phyloP scores from a whole-genome alignment of 2,888 invertebrate genomes.

The Beris chalybata region DNA sequence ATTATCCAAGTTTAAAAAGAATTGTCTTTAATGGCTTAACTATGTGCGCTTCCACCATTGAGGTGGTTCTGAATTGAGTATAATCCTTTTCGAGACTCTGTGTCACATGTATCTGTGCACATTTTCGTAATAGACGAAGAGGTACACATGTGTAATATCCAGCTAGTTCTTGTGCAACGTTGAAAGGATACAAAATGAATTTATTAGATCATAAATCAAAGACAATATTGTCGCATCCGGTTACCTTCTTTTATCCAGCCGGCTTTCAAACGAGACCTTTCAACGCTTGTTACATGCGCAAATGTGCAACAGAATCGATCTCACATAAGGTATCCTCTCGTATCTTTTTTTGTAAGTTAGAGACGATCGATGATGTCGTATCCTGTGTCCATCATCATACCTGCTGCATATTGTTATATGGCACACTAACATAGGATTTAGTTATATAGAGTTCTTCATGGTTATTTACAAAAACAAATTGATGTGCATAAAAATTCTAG shows the following conservation, averaged over 20 bases:
- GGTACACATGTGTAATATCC: constrained; percentile 3
- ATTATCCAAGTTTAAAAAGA: too few species aligned
- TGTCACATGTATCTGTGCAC: not conserved
- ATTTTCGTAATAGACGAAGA: not conserved
- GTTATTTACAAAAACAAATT: constrained; percentile 7
- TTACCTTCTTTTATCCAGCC: constrained; percentile 39
- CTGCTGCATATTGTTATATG: not conserved
- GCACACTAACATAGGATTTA: too few species aligned
- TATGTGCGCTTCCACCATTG: too few species aligned
- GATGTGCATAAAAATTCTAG: constrained; percentile 23
- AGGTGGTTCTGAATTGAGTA: not conserved
- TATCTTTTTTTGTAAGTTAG: constrained; percentile 6
- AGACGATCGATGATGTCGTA: constrained; percentile 28
- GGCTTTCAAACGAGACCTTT: not conserved
- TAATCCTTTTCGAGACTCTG: not conserved
- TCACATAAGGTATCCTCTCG: constrained; percentile 21
- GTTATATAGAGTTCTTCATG: not conserved
- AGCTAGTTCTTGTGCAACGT: constrained; percentile 19
- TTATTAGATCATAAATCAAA: constrained; percentile 52
- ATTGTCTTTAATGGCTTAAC: too few species aligned
- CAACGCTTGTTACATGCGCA: constrained; percentile 1
- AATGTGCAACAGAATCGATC: constrained; percentile 13
- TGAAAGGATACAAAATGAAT: constrained; percentile 48
- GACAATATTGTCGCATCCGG: constrained; percentile 51
- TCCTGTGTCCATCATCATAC: constrained; percentile 23